Evolutionary conservation across 2,797 vertebrate genomes (phyloP), one percentile per base, ranked within the genome.

Genomic region (Allobates femoralis): DNA sequence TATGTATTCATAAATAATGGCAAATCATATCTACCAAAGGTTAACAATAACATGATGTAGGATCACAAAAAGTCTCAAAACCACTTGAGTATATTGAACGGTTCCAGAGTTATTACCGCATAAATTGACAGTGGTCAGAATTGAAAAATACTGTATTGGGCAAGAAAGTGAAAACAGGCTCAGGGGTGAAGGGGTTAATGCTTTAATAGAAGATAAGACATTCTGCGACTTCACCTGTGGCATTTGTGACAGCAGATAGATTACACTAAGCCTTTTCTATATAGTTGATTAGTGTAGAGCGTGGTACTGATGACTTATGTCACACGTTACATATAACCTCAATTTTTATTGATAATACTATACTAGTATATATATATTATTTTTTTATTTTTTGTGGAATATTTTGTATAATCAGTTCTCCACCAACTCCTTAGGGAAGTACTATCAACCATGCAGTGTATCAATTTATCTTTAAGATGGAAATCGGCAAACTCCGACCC

Each of bases 401-500:
- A 34, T 16, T 34, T 41, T 21, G 53, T 5, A 73, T 58, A 83
- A 74, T 46, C 53, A 83, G 60, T 26, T 34, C 32, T 82, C 55
- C 37, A 83, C 58, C 30, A 1, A 74, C 30, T 62, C 81, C 81
- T 83, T 62, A 74, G 46, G 67, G 81, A 60, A 58, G 74, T 74
- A 46, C 55, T 74, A 26, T 74, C 69, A 73, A 60, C 81, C 81
- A 46, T 60, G 41, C 69, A 73, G 23, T 73, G 53, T 74, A 74
- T 56, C 69, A 60, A 83, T 83, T 83, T 74, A 60, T 74, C 81
- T 74, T 83, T 75, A 28, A 75, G 60, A 74, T 15, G 15, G 69
- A 71, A 74, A 74, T 83, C 32, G 30, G 53, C 81, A 74, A 73
- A 60, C 34, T 60, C 32, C 55, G 55, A 58, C n/a, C 67, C 69